A percentile compares a stretch with the other conserved stretches of the same genome.
Conservation (phyloP, 2,888 invertebrate genomes). For the Cerceris ruficornis region DNA sequence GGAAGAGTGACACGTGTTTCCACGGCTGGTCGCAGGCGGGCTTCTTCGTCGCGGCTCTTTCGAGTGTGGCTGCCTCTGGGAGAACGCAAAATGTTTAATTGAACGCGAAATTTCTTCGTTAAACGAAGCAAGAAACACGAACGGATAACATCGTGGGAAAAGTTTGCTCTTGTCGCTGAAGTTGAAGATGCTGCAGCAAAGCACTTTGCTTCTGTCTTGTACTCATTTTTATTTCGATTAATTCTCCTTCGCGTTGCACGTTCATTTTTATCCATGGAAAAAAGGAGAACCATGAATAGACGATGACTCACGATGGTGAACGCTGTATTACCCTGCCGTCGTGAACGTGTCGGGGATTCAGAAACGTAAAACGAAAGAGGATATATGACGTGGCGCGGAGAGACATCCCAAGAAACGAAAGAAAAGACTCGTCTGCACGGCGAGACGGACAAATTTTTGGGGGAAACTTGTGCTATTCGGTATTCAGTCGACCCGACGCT, state of each 20-base stretch:
- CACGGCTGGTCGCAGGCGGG: conserved; percentile 49
- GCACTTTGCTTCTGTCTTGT: no score
- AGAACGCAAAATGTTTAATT: conserved; percentile 50
- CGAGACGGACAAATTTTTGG: background rate
- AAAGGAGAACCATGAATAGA: conserved; percentile 48
- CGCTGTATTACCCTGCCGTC: conserved; percentile 44
- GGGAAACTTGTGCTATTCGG: background rate
- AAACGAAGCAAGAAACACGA: conserved; percentile 48
- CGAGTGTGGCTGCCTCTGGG: conserved; percentile 14
- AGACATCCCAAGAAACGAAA: conserved; percentile 23
- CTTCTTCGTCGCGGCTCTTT: conserved; percentile 36
- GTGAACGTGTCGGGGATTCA: conserved; percentile 51
- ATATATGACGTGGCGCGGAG: conserved; percentile 53
- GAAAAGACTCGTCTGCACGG: background rate
- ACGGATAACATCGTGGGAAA: conserved; percentile 42
- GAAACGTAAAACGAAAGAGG: conserved; percentile 26
- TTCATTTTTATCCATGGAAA: conserved; percentile 46
- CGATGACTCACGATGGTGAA: conserved; percentile 50
- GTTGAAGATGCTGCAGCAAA: background rate
- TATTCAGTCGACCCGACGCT: background rate
- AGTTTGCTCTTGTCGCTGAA: background rate
- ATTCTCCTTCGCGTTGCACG: conserved; percentile 37
- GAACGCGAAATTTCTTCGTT: conserved; percentile 60
- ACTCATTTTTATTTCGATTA: conserved; percentile 5
- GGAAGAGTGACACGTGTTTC: conserved; percentile 61